These are phyloP conservation scores for Holothuria glaberrima DNA, from an alignment of 35 echinoderm and acorn worm genomes.

Conservation along the genomic window DNA sequence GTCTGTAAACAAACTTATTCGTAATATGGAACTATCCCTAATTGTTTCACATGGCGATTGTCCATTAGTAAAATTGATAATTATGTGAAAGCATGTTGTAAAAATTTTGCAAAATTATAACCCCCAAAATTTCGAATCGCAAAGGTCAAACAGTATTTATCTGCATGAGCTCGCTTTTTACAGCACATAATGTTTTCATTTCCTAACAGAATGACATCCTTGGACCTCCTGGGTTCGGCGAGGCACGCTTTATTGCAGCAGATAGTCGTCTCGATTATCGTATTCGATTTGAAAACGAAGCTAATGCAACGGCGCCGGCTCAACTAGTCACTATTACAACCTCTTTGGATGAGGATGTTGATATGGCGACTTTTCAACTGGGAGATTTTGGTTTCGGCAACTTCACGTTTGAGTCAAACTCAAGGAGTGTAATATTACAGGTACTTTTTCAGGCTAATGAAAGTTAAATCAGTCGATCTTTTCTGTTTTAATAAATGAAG, in stretches of 20 bases:
- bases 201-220: slow-evolving; percentile 63
- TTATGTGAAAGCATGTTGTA: too few relatives aligned
- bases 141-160: too few relatives aligned
- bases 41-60: too few relatives aligned
- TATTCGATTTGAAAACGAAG: slow-evolving; percentile 73
- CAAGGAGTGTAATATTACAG: slow-evolving; percentile 26
- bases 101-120: too few relatives aligned
- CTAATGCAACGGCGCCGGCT: slow-evolving; percentile 66
- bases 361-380: slow-evolving; percentile 63
- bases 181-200: slow-evolving; percentile 7
- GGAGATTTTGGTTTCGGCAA: slow-evolving; percentile 70
- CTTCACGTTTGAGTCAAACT: slow-evolving; percentile 23
- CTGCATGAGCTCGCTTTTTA: not conserved
- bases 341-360: slow-evolving; percentile 40
- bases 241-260: slow-evolving; percentile 47
- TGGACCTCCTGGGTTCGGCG: slow-evolving; percentile 70
- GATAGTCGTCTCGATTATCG: slow-evolving; percentile 26
- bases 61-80: too few relatives aligned
- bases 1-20: too few relatives aligned
- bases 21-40: too few relatives aligned
- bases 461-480: too few relatives aligned
- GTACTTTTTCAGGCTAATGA: not conserved
- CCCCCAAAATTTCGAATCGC: too few relatives aligned
- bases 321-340: slow-evolving; percentile 49
- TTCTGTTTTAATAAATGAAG: too few relatives aligned